Base-by-base conservation (phyloP, 2,797 vertebrate species). In the Thalassophryne amazonica region DNA sequence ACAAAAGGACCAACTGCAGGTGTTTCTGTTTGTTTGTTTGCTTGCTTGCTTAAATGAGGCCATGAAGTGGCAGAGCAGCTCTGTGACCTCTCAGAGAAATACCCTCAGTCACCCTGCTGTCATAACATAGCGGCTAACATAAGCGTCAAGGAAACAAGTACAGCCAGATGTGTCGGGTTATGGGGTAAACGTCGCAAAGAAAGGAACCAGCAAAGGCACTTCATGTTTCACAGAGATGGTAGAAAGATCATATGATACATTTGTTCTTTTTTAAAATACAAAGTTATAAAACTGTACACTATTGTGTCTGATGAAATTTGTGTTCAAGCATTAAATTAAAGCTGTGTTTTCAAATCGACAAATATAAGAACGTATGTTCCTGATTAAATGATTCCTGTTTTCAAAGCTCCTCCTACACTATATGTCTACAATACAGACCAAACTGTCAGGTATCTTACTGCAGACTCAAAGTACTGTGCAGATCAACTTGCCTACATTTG, bases 41-140 rank as follows among this genome's bases (percentile, higher is more conserved):
- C n/a, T n/a, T n/a, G n/a, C n/a, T 13, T 46, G 60, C 54, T 64
- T 70, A 60, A 74, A 74, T 16, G 6, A 36, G 76, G 67, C 62
- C 70, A 24, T 1, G 79, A 83, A 86, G 81, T 83, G 39, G 28
- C 46, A 20, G 59, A 18, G 53, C 50, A 33, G 45, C 43, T 60
- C 69, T 32, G 33, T 23, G 58, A 70, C 60, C 59, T 65, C 59
- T 61, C 43, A 37, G 67, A 42, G 58, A 55, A 74, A 77, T 66
- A 68, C 72, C 61, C 48, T 52, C 77, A 64, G 60, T 72, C 69
- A 41, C 60, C 70, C 29, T 27, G 58, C 76, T 81, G 79, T 83
- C 83, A 86, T 75, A 88, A 88, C 81, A 86, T 53, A 64, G 52
- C 62, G 39, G 72, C 63, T 45, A 70, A 77, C 78, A 69, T 84